Conservation (phyloP, 2,888 invertebrate species). For the Aporophyla nigra region DNA sequence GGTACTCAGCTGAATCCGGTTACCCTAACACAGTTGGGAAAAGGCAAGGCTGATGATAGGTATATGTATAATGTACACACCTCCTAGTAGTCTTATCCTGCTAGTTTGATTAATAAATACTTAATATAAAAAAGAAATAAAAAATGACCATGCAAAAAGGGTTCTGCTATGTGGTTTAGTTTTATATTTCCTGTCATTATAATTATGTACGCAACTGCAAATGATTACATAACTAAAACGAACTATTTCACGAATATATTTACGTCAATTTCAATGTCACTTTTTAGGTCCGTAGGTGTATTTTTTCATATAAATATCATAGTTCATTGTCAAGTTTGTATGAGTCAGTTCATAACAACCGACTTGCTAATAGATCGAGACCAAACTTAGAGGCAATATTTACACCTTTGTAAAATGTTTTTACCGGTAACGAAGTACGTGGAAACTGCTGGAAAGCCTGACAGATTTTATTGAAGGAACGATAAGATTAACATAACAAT, state of each 20-base stretch:
- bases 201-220: not conserved
- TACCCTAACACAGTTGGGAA: too few species aligned
- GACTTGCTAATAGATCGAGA: conserved; percentile 20
- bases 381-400: not conserved
- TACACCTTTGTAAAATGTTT: not conserved
- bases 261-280: not conserved
- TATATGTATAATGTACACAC: not conserved
- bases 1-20: too few species aligned
- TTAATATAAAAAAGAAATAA: not conserved
- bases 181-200: conserved; percentile 24
- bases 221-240: not conserved
- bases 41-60: too few species aligned
- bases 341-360: not conserved
- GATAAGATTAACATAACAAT: not conserved
- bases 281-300: not conserved
- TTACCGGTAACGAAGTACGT: not conserved
- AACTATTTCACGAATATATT: not conserved
- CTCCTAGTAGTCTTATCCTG: too few species aligned
- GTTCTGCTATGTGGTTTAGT: not conserved
- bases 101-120: too few species aligned
- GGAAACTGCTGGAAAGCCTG: not conserved
- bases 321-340: conserved; percentile 31
- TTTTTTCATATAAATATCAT: conserved; percentile 18
- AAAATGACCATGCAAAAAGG: not conserved
- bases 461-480: not conserved